Evolutionary conservation across 2,888 invertebrate genomes (phyloP).

Genomic region (Lithophane semibrunnea): DNA sequence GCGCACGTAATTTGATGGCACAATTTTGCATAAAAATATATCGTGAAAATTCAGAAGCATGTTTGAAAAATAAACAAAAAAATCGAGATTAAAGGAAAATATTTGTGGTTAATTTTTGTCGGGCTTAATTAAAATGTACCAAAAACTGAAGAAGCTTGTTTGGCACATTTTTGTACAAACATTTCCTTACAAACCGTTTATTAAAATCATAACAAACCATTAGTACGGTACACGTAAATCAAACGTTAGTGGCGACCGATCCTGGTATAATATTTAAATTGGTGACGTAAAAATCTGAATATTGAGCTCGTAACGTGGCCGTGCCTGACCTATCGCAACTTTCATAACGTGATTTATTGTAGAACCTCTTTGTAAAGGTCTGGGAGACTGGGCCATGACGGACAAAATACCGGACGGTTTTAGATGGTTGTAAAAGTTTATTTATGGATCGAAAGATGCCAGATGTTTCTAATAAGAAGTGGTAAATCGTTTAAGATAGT

Average conservation of each 20-base stretch:
- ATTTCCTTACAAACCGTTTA: not conserved
- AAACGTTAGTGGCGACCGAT: slow-evolving; percentile 41
- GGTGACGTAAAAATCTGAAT: slow-evolving; percentile 60
- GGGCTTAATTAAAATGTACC: slow-evolving; percentile 17
- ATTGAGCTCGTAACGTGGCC: slow-evolving; percentile 54
- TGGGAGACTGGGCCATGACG: slow-evolving; percentile 32
- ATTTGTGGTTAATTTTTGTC: slow-evolving; percentile 4
- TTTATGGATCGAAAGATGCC: slow-evolving; percentile 41
- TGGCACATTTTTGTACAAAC: not conserved
- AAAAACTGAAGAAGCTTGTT: slow-evolving; percentile 1
- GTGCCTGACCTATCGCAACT: slow-evolving; percentile 64
- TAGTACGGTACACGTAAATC: slow-evolving; percentile 16
- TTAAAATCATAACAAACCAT: slow-evolving; percentile 29
- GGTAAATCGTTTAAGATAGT: slow-evolving; percentile 41
- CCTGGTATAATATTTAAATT: slow-evolving; percentile 48
- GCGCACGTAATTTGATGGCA: slow-evolving; percentile 54
- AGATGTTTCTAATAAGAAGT: slow-evolving; percentile 44
- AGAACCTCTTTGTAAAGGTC: slow-evolving; percentile 48
- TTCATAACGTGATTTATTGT: slow-evolving; percentile 60
- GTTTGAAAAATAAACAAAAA: slow-evolving; percentile 26
- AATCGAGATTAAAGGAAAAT: slow-evolving; percentile 15
- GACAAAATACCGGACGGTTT: slow-evolving; percentile 39
- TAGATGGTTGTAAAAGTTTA: slow-evolving; percentile 39
- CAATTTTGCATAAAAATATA: slow-evolving; percentile 41
- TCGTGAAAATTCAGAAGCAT: slow-evolving; percentile 1